phyloP scores from a whole-genome alignment of 2,888 invertebrate genomes.

The Herminia tarsipennalis region DNA sequence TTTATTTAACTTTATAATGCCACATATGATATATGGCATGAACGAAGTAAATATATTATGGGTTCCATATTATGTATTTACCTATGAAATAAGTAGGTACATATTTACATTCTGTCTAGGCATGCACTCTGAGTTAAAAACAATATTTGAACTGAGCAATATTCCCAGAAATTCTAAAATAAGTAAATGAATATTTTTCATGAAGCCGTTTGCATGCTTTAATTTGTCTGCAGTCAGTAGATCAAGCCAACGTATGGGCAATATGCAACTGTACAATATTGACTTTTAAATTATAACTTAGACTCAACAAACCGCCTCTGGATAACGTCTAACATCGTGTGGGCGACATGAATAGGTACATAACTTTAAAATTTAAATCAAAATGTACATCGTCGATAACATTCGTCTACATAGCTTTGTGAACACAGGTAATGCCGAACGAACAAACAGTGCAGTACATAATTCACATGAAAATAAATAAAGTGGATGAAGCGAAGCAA shows the following conservation, averaged over 20 bases:
- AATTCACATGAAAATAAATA: constrained; percentile 69
- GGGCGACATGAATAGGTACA: constrained; percentile 38
- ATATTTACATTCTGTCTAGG: neutral
- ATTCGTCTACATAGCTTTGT: constrained; percentile 39
- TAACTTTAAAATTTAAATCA: constrained; percentile 47
- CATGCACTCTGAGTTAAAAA: neutral
- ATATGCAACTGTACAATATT: constrained; percentile 21
- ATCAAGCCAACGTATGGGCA: constrained; percentile 9
- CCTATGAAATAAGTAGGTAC: no score
- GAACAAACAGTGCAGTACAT: constrained; percentile 62
- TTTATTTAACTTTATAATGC: no score
- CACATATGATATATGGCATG: no score
- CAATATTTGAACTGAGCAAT: neutral
- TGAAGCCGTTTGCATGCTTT: constrained; percentile 6
- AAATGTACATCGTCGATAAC: constrained; percentile 51
- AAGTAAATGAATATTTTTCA: constrained; percentile 4
- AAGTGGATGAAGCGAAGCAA: constrained; percentile 42
- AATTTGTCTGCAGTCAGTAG: constrained; percentile 11
- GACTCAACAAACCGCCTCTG: constrained; percentile 42
- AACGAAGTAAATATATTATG: no score
- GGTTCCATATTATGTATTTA: no score
- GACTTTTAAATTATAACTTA: constrained; percentile 37
- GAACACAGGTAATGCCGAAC: constrained; percentile 50
- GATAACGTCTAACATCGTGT: constrained; percentile 32
- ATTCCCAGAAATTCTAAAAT: neutral